Percentiles rank a stretch among this genome's conserved stretches.
phyloP scores from a whole-genome alignment of 1,140 invertebrate genomes.

The Trachymyrmex cornetzi region DNA sequence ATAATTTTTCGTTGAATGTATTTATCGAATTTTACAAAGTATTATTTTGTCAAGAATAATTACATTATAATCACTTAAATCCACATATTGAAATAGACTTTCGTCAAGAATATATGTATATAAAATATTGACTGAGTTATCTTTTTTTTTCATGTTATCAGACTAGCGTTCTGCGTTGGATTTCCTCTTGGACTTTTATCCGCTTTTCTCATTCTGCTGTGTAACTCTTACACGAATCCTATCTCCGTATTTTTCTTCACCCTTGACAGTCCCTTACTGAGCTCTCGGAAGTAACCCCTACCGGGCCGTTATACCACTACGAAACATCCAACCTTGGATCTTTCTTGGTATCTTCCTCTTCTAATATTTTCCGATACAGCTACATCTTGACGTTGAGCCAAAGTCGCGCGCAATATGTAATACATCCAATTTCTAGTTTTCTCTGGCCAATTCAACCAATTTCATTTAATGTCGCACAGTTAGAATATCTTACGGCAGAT shows the following conservation, averaged over 20 bases:
- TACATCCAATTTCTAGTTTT: conserved; percentile 28
- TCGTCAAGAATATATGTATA: not conserved
- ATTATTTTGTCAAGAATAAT: not conserved
- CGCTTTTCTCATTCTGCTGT: conserved; percentile 69
- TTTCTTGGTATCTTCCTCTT: conserved; percentile 18
- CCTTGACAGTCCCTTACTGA: conserved; percentile 59
- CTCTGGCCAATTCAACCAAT: not conserved
- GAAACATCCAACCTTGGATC: conserved; percentile 49
- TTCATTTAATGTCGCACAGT: conserved; percentile 25
- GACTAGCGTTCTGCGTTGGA: conserved; percentile 59
- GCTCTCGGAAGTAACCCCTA: conserved; percentile 51
- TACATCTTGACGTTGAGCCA: conserved; percentile 30
- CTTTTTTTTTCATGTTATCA: conserved; percentile 39
- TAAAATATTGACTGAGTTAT: conserved; percentile 57
- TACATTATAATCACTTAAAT: not conserved
- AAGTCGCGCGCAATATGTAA: conserved; percentile 24
- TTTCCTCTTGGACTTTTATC: conserved; percentile 68
- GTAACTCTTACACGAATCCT: conserved; percentile 69
- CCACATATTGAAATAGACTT: not conserved
- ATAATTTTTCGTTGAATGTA: conserved; percentile 2
- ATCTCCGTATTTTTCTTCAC: conserved; percentile 72
- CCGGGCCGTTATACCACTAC: conserved; percentile 47
- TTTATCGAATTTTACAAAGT: not conserved
- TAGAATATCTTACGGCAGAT: not conserved
- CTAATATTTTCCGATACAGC: conserved; percentile 54